Conservation (phyloP, 2,797 vertebrate species). For the Coregonus sp. region DNA sequence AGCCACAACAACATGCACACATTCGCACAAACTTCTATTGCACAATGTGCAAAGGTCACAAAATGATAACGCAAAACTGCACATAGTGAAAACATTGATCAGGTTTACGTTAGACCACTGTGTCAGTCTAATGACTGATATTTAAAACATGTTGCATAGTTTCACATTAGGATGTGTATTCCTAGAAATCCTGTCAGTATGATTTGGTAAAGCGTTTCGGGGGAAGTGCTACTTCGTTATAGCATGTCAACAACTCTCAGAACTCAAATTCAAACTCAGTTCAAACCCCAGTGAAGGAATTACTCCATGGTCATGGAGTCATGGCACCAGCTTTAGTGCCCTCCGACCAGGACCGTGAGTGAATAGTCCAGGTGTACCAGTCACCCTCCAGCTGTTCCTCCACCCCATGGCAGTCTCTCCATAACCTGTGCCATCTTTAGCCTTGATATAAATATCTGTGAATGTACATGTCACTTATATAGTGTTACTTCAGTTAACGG, state of each 20-base stretch:
- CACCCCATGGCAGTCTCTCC: constrained; percentile 1
- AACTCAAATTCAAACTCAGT: too few species aligned
- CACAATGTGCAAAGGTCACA: neutral
- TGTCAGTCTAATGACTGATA: neutral
- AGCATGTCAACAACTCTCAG: too few species aligned
- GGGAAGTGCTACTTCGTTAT: neutral
- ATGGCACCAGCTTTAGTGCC: neutral
- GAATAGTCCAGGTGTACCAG: constrained; percentile 65
- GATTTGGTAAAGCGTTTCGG: neutral
- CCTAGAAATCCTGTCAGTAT: neutral
- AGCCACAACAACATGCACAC: neutral
- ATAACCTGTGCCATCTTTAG: constrained; percentile 65
- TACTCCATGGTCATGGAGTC: neutral
- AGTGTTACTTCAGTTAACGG: constrained; percentile 6
- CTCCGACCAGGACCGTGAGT: constrained; percentile 50
- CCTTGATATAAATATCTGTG: constrained; percentile 72
- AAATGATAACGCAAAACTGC: neutral
- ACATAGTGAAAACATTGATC: neutral
- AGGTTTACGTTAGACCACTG: neutral
- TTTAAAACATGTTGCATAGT: neutral
- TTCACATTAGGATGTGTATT: neutral
- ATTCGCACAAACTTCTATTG: neutral
- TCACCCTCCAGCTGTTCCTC: constrained; percentile 15
- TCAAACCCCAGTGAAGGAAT: neutral
- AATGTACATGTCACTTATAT: constrained; percentile 31